Evolutionary conservation across 2,797 vertebrate genomes (phyloP).

Genomic region (Sebastes cheni): DNA sequence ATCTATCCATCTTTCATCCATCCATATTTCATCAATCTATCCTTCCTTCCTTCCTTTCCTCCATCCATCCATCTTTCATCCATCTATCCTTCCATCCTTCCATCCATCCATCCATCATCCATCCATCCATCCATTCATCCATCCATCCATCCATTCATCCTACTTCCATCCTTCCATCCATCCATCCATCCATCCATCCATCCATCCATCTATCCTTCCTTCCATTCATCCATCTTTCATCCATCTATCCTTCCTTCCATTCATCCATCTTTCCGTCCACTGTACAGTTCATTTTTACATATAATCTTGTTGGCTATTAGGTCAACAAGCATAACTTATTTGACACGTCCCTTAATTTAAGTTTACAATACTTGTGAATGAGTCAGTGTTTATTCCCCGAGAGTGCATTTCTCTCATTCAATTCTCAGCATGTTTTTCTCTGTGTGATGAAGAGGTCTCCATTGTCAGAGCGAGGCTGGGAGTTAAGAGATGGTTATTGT

Average conservation of each 20-base stretch:
- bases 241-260: too few species aligned
- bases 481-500: conserved; percentile 56
- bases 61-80: too few species aligned
- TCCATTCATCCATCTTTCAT: too few species aligned
- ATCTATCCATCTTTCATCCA: too few species aligned
- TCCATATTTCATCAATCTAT: too few species aligned
- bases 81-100: too few species aligned
- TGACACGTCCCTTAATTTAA: conserved; percentile 13
- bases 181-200: too few species aligned
- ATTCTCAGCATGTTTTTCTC: conserved; percentile 40
- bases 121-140: too few species aligned
- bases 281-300: background rate
- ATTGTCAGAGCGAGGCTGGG: conserved; percentile 31
- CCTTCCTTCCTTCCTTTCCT: too few species aligned
- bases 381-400: conserved; percentile 44
- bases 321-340: background rate
- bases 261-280: background rate
- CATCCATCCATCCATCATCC: too few species aligned
- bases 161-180: too few species aligned
- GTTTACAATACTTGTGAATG: conserved; percentile 47
- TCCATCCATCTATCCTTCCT: too few species aligned
- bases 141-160: accelerated
- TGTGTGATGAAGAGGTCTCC: conserved; percentile 42
- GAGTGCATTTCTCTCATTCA: conserved; percentile 38
- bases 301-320: background rate